Evolutionary conservation across 2,797 vertebrate genomes (phyloP), one percentile per base, ranked within the genome.

Genomic region (Triplophysa bombifrons): DNA sequence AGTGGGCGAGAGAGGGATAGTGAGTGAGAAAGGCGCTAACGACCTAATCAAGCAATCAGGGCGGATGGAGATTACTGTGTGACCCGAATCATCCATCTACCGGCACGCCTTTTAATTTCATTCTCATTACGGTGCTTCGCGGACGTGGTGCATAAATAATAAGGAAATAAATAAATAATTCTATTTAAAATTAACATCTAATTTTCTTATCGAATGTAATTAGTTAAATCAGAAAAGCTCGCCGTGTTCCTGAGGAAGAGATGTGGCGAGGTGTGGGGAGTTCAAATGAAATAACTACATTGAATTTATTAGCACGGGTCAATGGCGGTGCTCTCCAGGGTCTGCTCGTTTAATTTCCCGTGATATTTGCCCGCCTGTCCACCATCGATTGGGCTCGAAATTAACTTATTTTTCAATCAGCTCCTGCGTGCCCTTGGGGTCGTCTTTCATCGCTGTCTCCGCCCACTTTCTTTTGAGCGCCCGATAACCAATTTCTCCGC

Each of bases 381-480:
- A 93, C 95, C 96, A 99, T 99, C 96, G 98, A 99, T 98, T 97
- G 96, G 95, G 95, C 94, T 92, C 93, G 95, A 99, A 98, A 99
- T 99, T 97, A 98, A 99, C 96, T 98, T 98, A 98, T 99, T 99
- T 99, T 99, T 98, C 98, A 98, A 99, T 99, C 97, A 98, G 96
- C 93, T 94, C 91, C 90, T 86, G 92, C 91, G 91, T 94, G 95
- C 97, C 96, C 96, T 93, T 87, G 92, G 96, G 96, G 96, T 96
- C 96, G 90, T 92, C 92, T 93, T 94, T 94, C 92, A 93, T 93
- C 94, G 88, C 94, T 66, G 94, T 95, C 93, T 93, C 93, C 95
- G 64, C 94, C 92, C 89, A 90, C 89, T 93, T 94, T 90, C 93
- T 94, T 94, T 93, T 94, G 92, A 96, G 93, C 91, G 92, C 87